Evolutionary conservation across 2,888 invertebrate genomes (phyloP), one percentile per base, ranked within the genome.

Genomic region (Corbicula japonica): DNA sequence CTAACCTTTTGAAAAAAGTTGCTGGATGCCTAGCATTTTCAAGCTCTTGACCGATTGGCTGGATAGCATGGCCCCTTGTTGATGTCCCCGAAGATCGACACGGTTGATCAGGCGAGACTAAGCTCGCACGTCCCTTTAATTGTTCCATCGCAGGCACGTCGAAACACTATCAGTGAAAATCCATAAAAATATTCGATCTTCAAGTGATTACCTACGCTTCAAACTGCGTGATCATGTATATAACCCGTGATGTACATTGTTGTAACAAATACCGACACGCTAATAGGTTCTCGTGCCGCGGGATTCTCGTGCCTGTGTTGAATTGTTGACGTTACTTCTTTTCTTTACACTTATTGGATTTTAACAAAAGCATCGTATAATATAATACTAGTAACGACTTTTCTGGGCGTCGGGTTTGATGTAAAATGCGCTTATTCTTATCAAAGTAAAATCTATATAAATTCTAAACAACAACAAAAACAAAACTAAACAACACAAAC

Each of bases 1-100:
- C 50, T 63, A 3, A 63, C 63, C 48, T 63, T 32, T 48, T 50
- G 21, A 46, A 48, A 4, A 34, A 15, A 12, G n/a, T 28, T n/a
- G 32, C 23, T n/a, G 28, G 34, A 58, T 32, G 12, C 6, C 28
- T n/a, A 23, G 18, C 34, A 4, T 63, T 50, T 48, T 10, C 3
- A 21, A 48, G 23, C 32, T 10, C 30, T 10, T 21, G 21, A 32
- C 34, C 5, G 10, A 23, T 35, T 15, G 1, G 6, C 34, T 18
- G 21, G 21, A 26, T 18, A 63, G 32, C 62, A 1, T 1, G 46
- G 46, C 12, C 34, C 32, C 62, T 30, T 46, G 30, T 34, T 15
- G 48, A 46, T 18, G 12, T 48, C 46, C 48, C 50, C 23, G 32
- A 23, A 10, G 48, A 34, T 32, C 34, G 32, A 21, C 30, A 23